Percentiles rank a stretch among this genome's conserved stretches.
Evolutionary conservation across 2,113 vertebrate genomes (phyloP).

Genomic region (Saiga tatarica): DNA sequence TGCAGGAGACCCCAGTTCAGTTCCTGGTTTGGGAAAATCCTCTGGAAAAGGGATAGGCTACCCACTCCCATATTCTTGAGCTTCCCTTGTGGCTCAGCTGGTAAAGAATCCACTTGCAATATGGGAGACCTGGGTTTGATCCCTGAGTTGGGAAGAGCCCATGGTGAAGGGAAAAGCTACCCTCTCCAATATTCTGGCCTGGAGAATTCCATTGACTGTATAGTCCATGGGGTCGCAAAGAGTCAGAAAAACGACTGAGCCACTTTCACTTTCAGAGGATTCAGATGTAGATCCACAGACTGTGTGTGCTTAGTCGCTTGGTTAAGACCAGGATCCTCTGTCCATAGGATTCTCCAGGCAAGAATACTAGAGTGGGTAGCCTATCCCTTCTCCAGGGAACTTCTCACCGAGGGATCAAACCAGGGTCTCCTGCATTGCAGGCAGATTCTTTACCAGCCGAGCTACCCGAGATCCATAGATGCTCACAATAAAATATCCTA

Average conservation of each 20-base stretch:
- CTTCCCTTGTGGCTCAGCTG: neutral
- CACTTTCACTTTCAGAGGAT: neutral
- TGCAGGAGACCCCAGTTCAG: neutral
- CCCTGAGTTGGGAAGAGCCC: neutral
- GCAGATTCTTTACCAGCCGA: neutral
- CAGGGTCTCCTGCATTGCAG: neutral
- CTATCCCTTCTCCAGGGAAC: neutral
- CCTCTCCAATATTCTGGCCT: neutral
- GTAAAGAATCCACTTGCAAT: fast-evolving
- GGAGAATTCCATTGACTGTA: neutral
- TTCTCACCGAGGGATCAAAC: neutral
- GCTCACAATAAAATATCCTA: neutral
- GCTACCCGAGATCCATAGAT: neutral
- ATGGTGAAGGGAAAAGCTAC: neutral
- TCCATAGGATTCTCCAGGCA: neutral
- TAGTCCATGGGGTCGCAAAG: neutral
- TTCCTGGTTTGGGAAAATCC: neutral
- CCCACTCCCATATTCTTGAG: neutral
- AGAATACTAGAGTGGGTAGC: neutral
- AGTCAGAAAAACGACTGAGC: fast-evolving
- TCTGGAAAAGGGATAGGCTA: neutral
- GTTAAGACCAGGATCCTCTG: neutral
- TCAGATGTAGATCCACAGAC: neutral
- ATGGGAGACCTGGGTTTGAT: neutral
- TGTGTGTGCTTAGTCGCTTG: neutral